Evolutionary conservation across 2,888 invertebrate genomes (phyloP).

Genomic region (Silvanus unidentatus): DNA sequence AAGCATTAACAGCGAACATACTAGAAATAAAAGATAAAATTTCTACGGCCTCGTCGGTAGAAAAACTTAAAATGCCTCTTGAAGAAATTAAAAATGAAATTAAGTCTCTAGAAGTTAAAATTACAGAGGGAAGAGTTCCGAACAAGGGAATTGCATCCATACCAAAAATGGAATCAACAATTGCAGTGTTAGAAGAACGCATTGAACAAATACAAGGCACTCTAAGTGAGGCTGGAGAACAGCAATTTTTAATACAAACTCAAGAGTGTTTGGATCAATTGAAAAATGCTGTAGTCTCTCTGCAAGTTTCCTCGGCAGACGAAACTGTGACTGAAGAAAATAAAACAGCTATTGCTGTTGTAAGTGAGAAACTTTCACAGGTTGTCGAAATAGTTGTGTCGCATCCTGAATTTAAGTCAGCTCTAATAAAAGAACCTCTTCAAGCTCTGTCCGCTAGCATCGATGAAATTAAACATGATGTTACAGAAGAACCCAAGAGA

Average conservation of each 20-base stretch:
- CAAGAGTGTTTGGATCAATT: not conserved
- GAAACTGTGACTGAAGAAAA: too few species aligned
- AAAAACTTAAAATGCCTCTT: not conserved
- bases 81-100: too few species aligned
- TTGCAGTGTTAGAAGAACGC: constrained; percentile 18
- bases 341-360: too few species aligned
- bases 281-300: not conserved
- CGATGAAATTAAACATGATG: too few species aligned
- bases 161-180: constrained; percentile 21
- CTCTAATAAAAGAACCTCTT: not conserved
- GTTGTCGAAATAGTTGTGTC: constrained; percentile 15
- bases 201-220: not conserved
- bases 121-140: not conserved
- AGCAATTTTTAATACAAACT: too few species aligned
- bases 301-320: too few species aligned
- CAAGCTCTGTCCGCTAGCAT: too few species aligned
- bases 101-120: too few species aligned
- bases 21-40: not conserved
- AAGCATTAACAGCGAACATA: not conserved
- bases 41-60: not conserved
- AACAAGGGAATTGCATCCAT: constrained; percentile 17
- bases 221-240: too few species aligned
- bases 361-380: not conserved
- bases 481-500: too few species aligned
- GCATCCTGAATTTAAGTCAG: constrained; percentile 5